phyloP scores from a whole-genome alignment of 2,113 vertebrate species.

The Nibea albiflora region DNA sequence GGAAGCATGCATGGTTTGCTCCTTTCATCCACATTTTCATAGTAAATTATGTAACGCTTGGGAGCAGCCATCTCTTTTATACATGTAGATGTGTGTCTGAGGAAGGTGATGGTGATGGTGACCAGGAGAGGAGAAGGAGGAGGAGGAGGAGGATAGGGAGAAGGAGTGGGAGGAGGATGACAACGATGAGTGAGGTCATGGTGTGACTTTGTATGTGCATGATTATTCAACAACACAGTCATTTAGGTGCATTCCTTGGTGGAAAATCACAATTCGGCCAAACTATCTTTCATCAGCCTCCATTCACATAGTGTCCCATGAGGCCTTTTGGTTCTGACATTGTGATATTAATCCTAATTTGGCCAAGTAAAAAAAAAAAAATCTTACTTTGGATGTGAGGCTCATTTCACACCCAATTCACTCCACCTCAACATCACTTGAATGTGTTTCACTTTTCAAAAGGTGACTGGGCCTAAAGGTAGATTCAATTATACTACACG shows the following conservation, averaged over 20 bases:
- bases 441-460: constrained; percentile 28
- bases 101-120: constrained; percentile 17
- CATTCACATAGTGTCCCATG: background rate
- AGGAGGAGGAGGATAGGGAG: constrained; percentile 17
- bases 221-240: constrained; percentile 22
- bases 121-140: constrained; percentile 21
- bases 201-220: constrained; percentile 46
- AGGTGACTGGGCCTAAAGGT: constrained; percentile 41
- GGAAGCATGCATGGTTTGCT: background rate
- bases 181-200: constrained; percentile 46
- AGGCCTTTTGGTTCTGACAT: background rate
- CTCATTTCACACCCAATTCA: constrained; percentile 31
- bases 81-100: background rate
- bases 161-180: constrained; percentile 24
- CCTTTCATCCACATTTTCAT: background rate
- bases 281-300: background rate
- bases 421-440: background rate
- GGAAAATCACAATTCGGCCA: background rate
- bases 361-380: constrained; percentile 13
- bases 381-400: background rate
- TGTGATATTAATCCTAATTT: constrained; percentile 7
- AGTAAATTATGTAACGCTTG: constrained; percentile 16
- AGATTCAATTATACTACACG: background rate
- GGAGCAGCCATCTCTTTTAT: background rate
- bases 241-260: constrained; percentile 1